phyloP scores from a whole-genome alignment of 2,888 invertebrate species.

The Ctena decussata region DNA sequence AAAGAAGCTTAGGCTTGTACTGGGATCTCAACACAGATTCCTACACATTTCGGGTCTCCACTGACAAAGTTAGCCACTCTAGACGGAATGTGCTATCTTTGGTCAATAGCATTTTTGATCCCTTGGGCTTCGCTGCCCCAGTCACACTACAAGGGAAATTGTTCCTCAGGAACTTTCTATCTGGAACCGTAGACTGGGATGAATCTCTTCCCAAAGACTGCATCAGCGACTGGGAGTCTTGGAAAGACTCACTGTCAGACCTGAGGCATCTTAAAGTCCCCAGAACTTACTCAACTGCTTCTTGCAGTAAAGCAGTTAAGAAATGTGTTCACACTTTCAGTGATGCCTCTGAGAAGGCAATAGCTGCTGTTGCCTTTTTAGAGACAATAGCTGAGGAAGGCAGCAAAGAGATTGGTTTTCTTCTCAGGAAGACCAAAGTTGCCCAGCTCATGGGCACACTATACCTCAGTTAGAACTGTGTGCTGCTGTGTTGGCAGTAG shows the following conservation, averaged over 20 bases:
- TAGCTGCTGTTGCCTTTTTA: conserved; percentile 31
- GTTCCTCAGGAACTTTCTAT: not conserved
- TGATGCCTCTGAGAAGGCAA: conserved; percentile 38
- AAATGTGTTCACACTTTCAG: conserved; percentile 43
- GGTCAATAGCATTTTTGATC: not conserved
- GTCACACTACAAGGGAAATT: not conserved
- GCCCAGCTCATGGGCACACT: conserved; percentile 33
- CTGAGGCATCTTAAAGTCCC: not conserved
- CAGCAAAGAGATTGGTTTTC: not conserved
- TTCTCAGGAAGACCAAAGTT: conserved; percentile 44
- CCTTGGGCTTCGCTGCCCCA: not conserved
- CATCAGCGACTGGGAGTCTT: not conserved
- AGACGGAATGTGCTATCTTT: no score
- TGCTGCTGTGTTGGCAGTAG: conserved; percentile 43
- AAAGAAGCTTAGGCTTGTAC: conserved; percentile 32
- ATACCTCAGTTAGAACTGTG: conserved; percentile 54
- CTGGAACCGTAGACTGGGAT: not conserved
- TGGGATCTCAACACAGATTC: conserved; percentile 26
- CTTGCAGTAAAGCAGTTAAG: no score
- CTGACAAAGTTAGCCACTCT: no score
- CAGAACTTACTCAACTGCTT: not conserved
- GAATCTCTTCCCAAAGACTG: not conserved
- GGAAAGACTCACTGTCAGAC: not conserved
- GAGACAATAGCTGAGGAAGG: not conserved
- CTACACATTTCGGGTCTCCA: conserved; percentile 26